phyloP scores from a whole-genome alignment of 2,888 invertebrate species.

The Cepaea hortensis region DNA sequence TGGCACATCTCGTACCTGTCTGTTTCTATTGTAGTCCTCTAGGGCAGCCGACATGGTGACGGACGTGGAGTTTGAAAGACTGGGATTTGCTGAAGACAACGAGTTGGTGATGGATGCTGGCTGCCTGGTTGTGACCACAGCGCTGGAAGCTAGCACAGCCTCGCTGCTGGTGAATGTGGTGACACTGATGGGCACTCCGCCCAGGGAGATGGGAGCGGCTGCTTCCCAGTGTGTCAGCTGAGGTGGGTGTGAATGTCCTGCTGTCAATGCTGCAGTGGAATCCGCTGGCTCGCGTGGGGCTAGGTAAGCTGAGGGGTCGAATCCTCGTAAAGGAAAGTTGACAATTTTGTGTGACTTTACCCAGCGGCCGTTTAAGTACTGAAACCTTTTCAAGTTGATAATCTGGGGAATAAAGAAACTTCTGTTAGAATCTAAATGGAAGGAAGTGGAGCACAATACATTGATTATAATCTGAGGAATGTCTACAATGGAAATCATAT shows the following conservation, averaged over 20 bases:
- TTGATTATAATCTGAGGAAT: no score
- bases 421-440: no score
- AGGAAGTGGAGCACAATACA: no score
- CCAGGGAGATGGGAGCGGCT: background rate
- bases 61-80: constrained; percentile 18
- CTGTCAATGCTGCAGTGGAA: background rate
- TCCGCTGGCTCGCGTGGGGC: constrained; percentile 77
- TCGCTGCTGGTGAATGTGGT: constrained; percentile 1
- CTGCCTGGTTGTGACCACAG: background rate
- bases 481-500: no score
- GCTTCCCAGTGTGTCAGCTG: background rate
- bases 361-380: constrained; percentile 92
- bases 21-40: constrained; percentile 17
- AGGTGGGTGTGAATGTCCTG: background rate
- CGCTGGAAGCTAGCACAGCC: background rate
- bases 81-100: constrained; percentile 21
- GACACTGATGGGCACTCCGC: background rate
- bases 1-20: background rate
- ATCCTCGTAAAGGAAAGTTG: constrained; percentile 89
- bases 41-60: constrained; percentile 14
- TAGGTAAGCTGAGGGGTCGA: constrained; percentile 90
- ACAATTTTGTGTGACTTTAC: constrained; percentile 95
- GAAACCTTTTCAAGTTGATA: constrained; percentile 93
- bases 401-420: constrained; percentile 80
- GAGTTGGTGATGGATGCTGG: background rate